Conservation (phyloP, 1,140 invertebrate species). For the Heliconius congener region DNA sequence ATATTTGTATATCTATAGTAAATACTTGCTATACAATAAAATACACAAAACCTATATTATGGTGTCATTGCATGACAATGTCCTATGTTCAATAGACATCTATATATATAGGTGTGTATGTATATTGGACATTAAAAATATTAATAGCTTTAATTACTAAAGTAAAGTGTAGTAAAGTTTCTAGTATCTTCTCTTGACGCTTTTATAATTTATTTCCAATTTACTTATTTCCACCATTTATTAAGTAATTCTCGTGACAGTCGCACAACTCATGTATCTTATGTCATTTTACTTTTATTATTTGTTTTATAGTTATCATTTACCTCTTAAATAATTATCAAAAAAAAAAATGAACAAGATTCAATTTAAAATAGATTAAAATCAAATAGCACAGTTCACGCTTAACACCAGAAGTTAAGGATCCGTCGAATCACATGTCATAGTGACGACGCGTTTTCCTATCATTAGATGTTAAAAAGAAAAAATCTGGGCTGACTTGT, state of each 20-base stretch:
- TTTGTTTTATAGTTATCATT: not conserved
- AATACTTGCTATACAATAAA: too few species aligned
- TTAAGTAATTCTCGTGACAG: slow-evolving; percentile 19
- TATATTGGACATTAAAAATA: too few species aligned
- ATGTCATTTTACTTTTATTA: slow-evolving; percentile 13
- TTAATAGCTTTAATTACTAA: not conserved
- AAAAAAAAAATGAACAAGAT: slow-evolving; percentile 17
- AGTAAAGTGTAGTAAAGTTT: too few species aligned
- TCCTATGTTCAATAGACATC: too few species aligned
- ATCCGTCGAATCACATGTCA: slow-evolving; percentile 64
- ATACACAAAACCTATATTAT: too few species aligned
- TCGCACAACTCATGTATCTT: not conserved
- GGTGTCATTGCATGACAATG: too few species aligned
- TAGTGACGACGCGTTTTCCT: slow-evolving; percentile 68
- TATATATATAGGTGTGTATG: too few species aligned
- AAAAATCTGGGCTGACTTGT: slow-evolving; percentile 65
- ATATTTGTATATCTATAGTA: too few species aligned
- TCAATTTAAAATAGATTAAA: slow-evolving; percentile 63
- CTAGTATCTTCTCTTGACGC: not conserved
- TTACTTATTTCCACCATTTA: slow-evolving; percentile 1
- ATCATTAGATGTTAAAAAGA: slow-evolving; percentile 65
- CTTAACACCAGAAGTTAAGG: slow-evolving; percentile 67
- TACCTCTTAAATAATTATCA: not conserved
- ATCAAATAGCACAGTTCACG: slow-evolving; percentile 56
- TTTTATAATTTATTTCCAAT: slow-evolving; percentile 15